These are phyloP conservation scores for Campoplex capitator DNA, from an alignment of 2,888 invertebrate species.

Conservation along the genomic window DNA sequence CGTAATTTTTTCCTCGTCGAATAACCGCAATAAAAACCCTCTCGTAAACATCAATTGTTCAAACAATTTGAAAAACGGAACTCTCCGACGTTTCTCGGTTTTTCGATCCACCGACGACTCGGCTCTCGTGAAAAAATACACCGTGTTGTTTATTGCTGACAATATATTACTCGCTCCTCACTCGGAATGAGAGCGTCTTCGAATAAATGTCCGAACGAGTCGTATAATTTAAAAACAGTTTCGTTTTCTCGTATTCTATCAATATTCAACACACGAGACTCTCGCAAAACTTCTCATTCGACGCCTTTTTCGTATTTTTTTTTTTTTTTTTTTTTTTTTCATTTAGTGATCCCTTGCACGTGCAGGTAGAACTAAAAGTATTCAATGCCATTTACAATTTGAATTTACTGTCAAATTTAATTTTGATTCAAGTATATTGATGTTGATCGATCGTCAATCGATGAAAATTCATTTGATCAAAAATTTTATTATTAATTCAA, in stretches of 20 bases:
- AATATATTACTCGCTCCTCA: not conserved
- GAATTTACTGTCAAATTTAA: no score
- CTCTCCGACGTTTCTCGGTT: not conserved
- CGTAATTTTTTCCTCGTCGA: slow-evolving; percentile 47
- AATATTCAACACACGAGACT: not conserved
- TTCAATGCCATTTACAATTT: not conserved
- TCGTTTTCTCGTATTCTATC: not conserved
- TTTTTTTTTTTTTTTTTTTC: not conserved
- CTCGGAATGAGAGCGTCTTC: not conserved
- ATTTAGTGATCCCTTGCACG: not conserved
- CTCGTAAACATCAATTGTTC: slow-evolving; percentile 52
- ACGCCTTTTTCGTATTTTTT: not conserved
- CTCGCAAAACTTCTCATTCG: not conserved
- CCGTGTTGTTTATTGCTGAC: not conserved
- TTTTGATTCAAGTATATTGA: no score
- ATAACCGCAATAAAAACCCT: not conserved
- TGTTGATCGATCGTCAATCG: no score
- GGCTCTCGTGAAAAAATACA: not conserved
- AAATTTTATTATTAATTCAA: no score
- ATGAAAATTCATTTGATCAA: no score
- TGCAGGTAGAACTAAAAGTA: not conserved
- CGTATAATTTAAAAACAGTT: not conserved
- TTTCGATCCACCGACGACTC: not conserved
- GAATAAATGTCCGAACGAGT: not conserved
- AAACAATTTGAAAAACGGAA: slow-evolving; percentile 37